These are phyloP conservation scores for Betta splendens DNA, from an alignment of 2,797 vertebrate genomes.

Conservation along the genomic window DNA sequence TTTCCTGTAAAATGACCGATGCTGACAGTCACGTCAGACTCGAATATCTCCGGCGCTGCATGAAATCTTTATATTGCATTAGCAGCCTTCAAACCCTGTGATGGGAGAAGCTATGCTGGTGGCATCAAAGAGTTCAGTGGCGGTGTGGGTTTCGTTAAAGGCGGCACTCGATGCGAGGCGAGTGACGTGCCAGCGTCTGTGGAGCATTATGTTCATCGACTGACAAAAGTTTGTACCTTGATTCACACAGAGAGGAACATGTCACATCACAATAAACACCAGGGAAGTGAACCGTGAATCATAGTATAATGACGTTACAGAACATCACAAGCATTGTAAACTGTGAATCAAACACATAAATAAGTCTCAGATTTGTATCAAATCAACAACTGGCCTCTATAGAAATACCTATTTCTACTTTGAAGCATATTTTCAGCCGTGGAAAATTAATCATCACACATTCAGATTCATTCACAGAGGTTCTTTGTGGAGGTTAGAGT, in stretches of 20 bases:
- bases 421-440: conserved; percentile 10
- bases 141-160: background rate
- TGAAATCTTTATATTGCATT: background rate
- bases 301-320: background rate
- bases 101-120: background rate
- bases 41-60: background rate
- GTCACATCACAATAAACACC: no score
- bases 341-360: background rate
- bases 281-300: no score
- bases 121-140: background rate
- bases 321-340: background rate
- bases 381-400: background rate
- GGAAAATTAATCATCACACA: conserved; percentile 28
- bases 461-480: conserved; percentile 18
- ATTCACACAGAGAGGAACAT: no score
- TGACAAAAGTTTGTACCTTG: background rate
- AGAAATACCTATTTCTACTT: conserved; percentile 21
- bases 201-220: background rate
- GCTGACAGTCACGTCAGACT: background rate
- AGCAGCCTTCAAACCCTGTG: background rate
- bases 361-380: background rate
- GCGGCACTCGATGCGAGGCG: background rate
- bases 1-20: background rate
- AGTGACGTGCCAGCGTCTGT: background rate
- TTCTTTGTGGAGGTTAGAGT: conserved; percentile 23